Percentiles rank a stretch among this genome's conserved stretches.
phyloP scores from a whole-genome alignment of 2,113 vertebrate genomes.

The Xiphophorus hellerii region DNA sequence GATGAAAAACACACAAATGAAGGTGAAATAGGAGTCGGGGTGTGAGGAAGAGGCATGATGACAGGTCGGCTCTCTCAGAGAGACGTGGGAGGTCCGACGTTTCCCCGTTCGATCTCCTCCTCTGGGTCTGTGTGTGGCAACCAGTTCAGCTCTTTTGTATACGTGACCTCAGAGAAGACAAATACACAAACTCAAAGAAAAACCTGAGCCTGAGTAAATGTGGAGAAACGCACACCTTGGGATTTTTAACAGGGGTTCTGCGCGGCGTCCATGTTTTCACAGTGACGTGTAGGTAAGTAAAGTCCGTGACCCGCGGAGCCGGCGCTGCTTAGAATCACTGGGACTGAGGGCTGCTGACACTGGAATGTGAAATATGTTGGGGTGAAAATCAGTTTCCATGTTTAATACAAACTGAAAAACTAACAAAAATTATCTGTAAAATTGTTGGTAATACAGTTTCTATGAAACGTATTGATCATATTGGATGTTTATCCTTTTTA shows the following conservation, averaged over 20 bases:
- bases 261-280: constrained; percentile 58
- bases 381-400: background rate
- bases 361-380: constrained; percentile 70
- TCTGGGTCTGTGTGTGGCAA: constrained; percentile 66
- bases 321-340: constrained; percentile 65
- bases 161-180: constrained; percentile 68
- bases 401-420: too few species aligned
- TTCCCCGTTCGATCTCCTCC: constrained; percentile 54
- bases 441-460: too few species aligned
- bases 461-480: too few species aligned
- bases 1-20: constrained; percentile 55
- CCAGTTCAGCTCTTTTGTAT: constrained; percentile 71
- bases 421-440: too few species aligned
- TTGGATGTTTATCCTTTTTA: too few species aligned
- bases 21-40: constrained; percentile 43
- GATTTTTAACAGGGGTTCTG: constrained; percentile 19
- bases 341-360: constrained; percentile 65
- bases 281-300: constrained; percentile 53
- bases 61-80: constrained; percentile 38
- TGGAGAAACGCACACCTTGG: constrained; percentile 16
- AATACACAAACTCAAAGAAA: constrained; percentile 70
- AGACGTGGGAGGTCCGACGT: constrained; percentile 69
- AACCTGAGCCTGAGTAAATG: constrained; percentile 23
- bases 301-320: constrained; percentile 61
- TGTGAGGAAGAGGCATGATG: constrained; percentile 50